Evolutionary conservation across 2,888 invertebrate species (phyloP).

Genomic region (Xanthia togata): DNA sequence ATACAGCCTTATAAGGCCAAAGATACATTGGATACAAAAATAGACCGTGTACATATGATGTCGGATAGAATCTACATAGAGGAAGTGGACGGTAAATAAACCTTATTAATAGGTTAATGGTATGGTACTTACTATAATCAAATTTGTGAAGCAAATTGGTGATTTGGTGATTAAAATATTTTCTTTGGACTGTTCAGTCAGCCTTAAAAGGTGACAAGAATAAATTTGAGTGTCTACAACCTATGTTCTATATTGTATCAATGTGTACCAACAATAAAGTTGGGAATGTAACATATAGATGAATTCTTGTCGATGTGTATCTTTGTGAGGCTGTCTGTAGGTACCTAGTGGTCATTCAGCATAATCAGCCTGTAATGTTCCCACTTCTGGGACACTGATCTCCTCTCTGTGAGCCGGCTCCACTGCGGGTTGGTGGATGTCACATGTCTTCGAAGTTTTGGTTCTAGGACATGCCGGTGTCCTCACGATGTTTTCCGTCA

Average conservation of each 20-base stretch:
- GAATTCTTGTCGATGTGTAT: background rate
- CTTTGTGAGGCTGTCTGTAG: too few relatives aligned
- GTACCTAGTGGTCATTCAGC: background rate
- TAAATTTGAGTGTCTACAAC: background rate
- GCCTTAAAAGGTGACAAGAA: background rate
- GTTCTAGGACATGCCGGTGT: background rate
- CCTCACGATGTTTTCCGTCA: background rate
- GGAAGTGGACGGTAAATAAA: slow-evolving; percentile 27
- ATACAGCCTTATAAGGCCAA: slow-evolving; percentile 55
- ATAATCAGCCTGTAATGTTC: background rate
- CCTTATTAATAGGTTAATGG: slow-evolving; percentile 9
- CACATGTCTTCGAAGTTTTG: background rate
- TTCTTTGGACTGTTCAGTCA: background rate
- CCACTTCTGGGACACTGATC: background rate
- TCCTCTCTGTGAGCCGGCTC: background rate
- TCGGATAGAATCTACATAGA: slow-evolving; percentile 42
- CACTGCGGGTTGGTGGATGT: background rate
- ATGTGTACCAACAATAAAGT: background rate
- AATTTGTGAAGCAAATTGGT: too few relatives aligned
- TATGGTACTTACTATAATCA: background rate
- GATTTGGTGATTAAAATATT: background rate
- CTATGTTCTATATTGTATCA: background rate
- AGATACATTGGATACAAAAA: slow-evolving; percentile 58
- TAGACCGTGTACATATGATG: slow-evolving; percentile 57
- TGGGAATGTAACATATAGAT: background rate